Conservation (phyloP, 2,888 invertebrate genomes). For the Chesias legatella region DNA sequence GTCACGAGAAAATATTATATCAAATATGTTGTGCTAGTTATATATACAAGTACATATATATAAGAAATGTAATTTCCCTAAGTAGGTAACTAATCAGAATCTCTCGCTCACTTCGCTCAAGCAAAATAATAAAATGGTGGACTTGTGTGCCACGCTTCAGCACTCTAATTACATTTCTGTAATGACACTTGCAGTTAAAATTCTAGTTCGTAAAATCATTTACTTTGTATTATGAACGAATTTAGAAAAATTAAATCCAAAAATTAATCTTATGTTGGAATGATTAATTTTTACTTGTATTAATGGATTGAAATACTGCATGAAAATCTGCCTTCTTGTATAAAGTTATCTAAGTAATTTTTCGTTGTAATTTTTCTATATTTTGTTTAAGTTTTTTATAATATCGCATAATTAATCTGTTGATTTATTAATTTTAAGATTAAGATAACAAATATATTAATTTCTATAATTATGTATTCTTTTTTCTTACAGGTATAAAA, state of each 20-base stretch:
- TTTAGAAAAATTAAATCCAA: no score
- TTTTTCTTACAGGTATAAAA: neutral
- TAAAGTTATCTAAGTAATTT: no score
- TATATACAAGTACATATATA: conserved; percentile 1
- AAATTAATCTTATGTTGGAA: no score
- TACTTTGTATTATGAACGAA: conserved; percentile 20
- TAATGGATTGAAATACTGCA: no score
- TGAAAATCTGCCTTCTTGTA: no score
- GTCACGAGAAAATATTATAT: conserved; percentile 1
- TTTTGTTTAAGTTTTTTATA: no score
- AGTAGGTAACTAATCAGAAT: conserved; percentile 14
- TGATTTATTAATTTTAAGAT: no score
- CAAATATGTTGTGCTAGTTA: neutral
- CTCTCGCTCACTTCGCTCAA: conserved; percentile 24
- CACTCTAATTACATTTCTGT: conserved; percentile 57
- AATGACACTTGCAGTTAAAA: conserved; percentile 46
- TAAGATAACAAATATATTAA: no score
- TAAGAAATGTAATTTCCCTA: conserved; percentile 7
- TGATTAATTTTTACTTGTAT: no score
- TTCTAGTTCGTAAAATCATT: conserved; percentile 40
- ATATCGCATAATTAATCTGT: no score
- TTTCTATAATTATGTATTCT: neutral
- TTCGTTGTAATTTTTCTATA: no score
- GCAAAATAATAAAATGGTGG: conserved; percentile 39
- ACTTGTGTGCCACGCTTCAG: conserved; percentile 33